These are phyloP conservation scores for Anniella stebbinsi DNA, from an alignment of 2,797 vertebrate genomes.

Conservation along the genomic window DNA sequence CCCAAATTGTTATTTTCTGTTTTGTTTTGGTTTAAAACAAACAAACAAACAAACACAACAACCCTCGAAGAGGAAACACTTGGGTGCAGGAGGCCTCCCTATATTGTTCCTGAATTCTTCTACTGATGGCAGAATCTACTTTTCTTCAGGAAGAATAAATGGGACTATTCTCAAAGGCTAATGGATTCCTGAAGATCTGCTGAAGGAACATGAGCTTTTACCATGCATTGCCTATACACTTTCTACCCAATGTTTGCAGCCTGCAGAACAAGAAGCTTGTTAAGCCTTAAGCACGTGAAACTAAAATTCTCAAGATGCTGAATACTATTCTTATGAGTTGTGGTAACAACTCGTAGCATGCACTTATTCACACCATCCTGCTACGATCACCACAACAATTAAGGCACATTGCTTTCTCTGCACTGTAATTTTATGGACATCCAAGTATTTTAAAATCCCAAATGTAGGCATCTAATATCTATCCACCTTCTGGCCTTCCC, in stretches of 20 bases:
- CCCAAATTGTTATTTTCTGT: constrained; percentile 13
- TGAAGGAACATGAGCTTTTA: background rate
- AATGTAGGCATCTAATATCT: background rate
- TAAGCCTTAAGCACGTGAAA: background rate
- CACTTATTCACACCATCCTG: too few relatives aligned
- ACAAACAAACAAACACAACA: too few relatives aligned
- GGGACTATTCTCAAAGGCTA: background rate
- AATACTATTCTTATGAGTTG: background rate
- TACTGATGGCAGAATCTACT: background rate
- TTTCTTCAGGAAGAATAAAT: background rate
- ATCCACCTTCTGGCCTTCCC: too few relatives aligned
- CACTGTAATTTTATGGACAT: background rate
- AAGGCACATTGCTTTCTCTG: background rate
- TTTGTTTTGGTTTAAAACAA: too few relatives aligned
- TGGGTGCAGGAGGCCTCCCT: background rate
- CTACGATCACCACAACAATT: background rate
- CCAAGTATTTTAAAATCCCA: background rate
- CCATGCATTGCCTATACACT: background rate
- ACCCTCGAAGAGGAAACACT: too few relatives aligned
- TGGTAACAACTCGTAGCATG: background rate
- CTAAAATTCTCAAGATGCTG: background rate
- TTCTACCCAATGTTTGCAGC: background rate
- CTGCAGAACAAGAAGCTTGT: background rate
- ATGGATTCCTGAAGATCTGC: background rate
- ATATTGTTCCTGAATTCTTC: background rate